These are phyloP conservation scores for Altica lythri DNA, from an alignment of 2,888 invertebrate species.

Conservation along the genomic window DNA sequence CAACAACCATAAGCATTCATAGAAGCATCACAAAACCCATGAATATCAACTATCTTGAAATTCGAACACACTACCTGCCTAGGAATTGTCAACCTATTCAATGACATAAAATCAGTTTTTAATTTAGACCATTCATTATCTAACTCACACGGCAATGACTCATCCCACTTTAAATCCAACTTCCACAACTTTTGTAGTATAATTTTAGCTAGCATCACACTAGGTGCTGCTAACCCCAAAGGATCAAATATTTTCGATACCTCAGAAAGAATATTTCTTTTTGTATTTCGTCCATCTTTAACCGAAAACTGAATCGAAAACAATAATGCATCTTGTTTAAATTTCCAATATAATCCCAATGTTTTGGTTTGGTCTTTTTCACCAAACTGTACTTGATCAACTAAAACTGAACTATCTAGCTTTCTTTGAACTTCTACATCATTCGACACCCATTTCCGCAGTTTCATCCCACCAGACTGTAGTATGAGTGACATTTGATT, in stretches of 20 bases:
- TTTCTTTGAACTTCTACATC: not conserved
- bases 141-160: not conserved
- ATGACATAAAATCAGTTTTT: too few relatives aligned
- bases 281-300: not conserved
- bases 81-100: not conserved
- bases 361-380: too few relatives aligned
- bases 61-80: not conserved
- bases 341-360: not conserved
- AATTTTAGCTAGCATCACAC: not conserved
- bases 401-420: too few relatives aligned
- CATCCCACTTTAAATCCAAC: not conserved
- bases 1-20: slow-evolving; percentile 10
- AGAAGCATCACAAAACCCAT: slow-evolving; percentile 21
- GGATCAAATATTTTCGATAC: slow-evolving; percentile 2
- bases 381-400: too few relatives aligned
- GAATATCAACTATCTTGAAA: not conserved
- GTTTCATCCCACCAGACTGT: not conserved
- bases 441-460: not conserved
- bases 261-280: not conserved
- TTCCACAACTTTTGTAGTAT: not conserved
- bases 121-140: too few relatives aligned
- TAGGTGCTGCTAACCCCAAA: not conserved
- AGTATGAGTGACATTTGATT: not conserved
- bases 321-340: not conserved
- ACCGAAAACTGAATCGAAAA: not conserved